Evolutionary conservation across 2,888 invertebrate species (phyloP), one percentile per base, ranked within the genome.

Genomic region (Bruchidius siliquastri): DNA sequence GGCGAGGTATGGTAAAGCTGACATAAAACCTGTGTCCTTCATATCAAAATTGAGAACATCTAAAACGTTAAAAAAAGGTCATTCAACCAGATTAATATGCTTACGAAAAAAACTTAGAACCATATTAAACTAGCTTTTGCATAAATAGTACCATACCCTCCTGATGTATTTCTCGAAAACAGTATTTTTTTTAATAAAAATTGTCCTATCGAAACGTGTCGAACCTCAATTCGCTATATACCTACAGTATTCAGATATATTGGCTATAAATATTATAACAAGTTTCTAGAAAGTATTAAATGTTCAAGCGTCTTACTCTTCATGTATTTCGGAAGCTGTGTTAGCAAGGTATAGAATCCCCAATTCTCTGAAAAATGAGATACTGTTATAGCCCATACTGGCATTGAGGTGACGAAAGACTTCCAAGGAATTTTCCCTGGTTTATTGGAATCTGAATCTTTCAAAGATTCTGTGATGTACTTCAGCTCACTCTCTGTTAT

Each of bases 321-420:
- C 78, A 77, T 78, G 69, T 76, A 78, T 67, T 75, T 77, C 0
- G 78, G 78, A 20, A 78, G 67, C 30, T 78, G 76, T 1, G 78
- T 78, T 21, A 77, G 88, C 78, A 96, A 87, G 0, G 95, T 96
- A 82, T 96, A 96, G 86, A 95, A 95, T 3, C 96, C 96, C 96
- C 96, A 96, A 86, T 95, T 95, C 85, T 96, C 95, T 30, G 94
- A 92, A 86, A 95, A 95, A 85, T 96, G 95, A 0, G 95, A 94
- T 72, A 91, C 90, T 0, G 94, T 90, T 67, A 96, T 94, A 0
- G 95, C 94, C 92, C 94, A 96, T 18, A 96, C 94, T 0, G 95
- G 92, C 72, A 89, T 88, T 0, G 95, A 96, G 0, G 89, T 90
- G 71, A 95, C 86, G 83, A 96, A 93, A 0, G 90, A 88, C 74